These are phyloP conservation scores for Corynorhinus townsendii DNA, from an alignment of 2,113 vertebrate genomes.

Conservation along the genomic window DNA sequence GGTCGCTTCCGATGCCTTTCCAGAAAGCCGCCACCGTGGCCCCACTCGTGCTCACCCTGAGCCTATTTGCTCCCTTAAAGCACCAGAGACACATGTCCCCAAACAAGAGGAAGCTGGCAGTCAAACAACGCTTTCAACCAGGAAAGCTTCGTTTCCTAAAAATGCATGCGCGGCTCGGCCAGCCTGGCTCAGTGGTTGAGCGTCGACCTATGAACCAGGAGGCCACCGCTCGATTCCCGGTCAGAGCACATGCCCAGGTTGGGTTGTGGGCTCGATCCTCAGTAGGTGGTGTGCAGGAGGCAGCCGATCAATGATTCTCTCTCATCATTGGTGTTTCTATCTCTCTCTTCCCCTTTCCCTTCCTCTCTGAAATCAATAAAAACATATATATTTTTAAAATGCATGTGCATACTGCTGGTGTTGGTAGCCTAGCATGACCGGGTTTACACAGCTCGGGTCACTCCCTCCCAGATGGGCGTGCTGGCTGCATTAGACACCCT, in stretches of 20 bases:
- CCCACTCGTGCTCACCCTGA: background rate
- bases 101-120: background rate
- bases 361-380: too few relatives aligned
- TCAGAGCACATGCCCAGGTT: too few relatives aligned
- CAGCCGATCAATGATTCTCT: too few relatives aligned
- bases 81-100: background rate
- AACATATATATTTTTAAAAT: background rate
- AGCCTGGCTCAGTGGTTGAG: too few relatives aligned
- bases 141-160: background rate
- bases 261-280: too few relatives aligned
- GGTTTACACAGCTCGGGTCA: too few relatives aligned
- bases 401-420: background rate
- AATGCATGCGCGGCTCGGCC: too few relatives aligned
- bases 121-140: background rate
- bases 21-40: background rate
- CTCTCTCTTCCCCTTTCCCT: too few relatives aligned
- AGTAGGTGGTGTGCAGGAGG: too few relatives aligned
- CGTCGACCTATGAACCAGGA: too few relatives aligned
- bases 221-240: too few relatives aligned
- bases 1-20: background rate
- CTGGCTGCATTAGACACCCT: background rate
- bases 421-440: background rate
- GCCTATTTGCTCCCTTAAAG: background rate
- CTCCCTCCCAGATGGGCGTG: background rate
- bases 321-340: too few relatives aligned